Percentiles rank a stretch among this genome's conserved stretches.
Evolutionary conservation across 2,888 invertebrate genomes (phyloP).

Genomic region (Lathronympha strigana): DNA sequence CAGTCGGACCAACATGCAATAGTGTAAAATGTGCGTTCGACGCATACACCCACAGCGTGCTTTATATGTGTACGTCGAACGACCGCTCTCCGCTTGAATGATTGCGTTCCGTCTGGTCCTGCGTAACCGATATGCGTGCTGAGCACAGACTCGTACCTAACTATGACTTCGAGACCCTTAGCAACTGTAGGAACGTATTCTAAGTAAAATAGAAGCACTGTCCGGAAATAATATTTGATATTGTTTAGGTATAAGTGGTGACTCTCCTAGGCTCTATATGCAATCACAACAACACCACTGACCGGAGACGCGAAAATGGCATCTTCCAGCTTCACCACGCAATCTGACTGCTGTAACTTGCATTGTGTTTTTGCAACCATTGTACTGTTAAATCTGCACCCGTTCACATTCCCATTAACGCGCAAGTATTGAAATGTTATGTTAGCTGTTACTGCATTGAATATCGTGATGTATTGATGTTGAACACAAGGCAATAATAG

Average conservation of each 20-base stretch:
- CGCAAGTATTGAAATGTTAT: slow-evolving; percentile 34
- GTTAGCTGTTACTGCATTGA: slow-evolving; percentile 29
- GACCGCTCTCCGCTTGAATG: slow-evolving; percentile 45
- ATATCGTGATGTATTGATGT: slow-evolving; percentile 32
- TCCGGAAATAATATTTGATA: no score
- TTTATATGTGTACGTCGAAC: no score
- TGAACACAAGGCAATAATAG: slow-evolving; percentile 29
- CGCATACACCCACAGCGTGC: no score
- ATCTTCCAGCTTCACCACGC: slow-evolving; percentile 42
- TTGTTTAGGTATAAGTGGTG: no score
- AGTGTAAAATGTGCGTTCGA: no score
- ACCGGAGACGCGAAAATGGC: slow-evolving; percentile 46
- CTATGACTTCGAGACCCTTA: background rate
- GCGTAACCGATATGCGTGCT: background rate
- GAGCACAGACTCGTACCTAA: background rate
- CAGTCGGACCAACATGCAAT: no score
- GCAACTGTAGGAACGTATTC: background rate
- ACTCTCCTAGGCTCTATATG: background rate
- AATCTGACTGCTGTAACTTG: slow-evolving; percentile 22
- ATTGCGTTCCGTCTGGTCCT: slow-evolving; percentile 46
- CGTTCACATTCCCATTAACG: slow-evolving; percentile 30
- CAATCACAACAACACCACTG: background rate
- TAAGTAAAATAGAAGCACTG: background rate
- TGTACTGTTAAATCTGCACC: slow-evolving; percentile 28
- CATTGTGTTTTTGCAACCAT: slow-evolving; percentile 34